Evolutionary conservation across 2,888 invertebrate species (phyloP).

Genomic region (Polydrusus tereticollis): DNA sequence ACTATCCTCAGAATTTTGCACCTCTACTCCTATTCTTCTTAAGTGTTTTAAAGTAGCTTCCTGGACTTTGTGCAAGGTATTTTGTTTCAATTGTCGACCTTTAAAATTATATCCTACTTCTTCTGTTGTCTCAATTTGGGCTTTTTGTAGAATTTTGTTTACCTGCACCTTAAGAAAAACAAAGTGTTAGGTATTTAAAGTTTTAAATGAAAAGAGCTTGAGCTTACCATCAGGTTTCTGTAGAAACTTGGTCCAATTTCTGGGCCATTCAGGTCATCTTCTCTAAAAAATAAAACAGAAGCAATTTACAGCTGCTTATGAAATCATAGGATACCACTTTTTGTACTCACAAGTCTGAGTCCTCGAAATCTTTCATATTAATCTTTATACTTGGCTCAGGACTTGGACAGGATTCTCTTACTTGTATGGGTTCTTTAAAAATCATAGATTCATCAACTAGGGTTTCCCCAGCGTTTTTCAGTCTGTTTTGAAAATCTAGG

Average conservation of each 20-base stretch:
- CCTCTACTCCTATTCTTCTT: constrained; percentile 62
- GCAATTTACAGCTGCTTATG: neutral
- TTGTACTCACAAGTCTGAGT: constrained; percentile 59
- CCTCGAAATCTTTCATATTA: constrained; percentile 68
- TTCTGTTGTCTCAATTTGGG: constrained; percentile 58
- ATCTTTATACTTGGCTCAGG: constrained; percentile 70
- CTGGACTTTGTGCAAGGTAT: constrained; percentile 62
- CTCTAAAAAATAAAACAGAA: constrained; percentile 66
- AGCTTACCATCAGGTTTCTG: constrained; percentile 76
- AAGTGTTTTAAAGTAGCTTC: constrained; percentile 64
- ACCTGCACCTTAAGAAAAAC: constrained; percentile 67
- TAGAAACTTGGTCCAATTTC: constrained; percentile 80
- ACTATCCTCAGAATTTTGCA: constrained; percentile 55
- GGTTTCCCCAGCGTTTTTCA: constrained; percentile 50
- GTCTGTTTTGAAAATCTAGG: neutral
- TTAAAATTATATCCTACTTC: constrained; percentile 35
- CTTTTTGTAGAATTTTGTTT: constrained; percentile 69
- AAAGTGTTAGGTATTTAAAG: neutral
- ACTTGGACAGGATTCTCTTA: constrained; percentile 65
- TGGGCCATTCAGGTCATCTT: constrained; percentile 67
- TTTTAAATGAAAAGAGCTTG: neutral
- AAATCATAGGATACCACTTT: neutral
- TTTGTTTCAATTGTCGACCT: constrained; percentile 46
- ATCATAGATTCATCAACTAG: constrained; percentile 59
- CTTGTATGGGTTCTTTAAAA: constrained; percentile 60